Evolutionary conservation across 2,797 vertebrate species (phyloP), one percentile per base, ranked within the genome.

Genomic region (Galaxias olidus): DNA sequence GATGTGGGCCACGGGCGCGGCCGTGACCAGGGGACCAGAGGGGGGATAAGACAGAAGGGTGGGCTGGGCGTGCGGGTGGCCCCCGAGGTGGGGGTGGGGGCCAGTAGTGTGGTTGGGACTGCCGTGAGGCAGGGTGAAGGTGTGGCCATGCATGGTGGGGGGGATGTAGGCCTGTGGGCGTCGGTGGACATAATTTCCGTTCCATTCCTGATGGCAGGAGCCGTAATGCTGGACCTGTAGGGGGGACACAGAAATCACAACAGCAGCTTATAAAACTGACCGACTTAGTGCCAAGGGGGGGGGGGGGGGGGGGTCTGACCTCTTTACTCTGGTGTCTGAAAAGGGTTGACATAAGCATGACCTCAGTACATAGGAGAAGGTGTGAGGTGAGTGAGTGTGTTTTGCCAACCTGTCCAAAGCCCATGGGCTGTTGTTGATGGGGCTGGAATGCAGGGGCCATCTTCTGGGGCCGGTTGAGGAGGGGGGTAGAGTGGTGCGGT

Each of bases 171-270:
- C 92, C 88, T 97, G 96, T 78, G 96, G 95, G 72, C 96, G 93
- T 69, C 96, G 91, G 63, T 90, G 95, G 68, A 91, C 80, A 0
- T 94, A 97, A 90, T 97, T 99, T 67, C 96, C 93, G 9, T 97
- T 98, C 96, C 98, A 98, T 77, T 98, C 96, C 81, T 95, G 95
- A 78, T 87, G 95, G 83, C 92, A 94, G 60, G 95, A 94, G 76
- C 91, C 86, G 55, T 94, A 97, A 90, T 93, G 97, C 78, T 97
- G 98, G 80, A 98, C 93, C 96, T 98, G 88, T 6, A 20, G 48
- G 10, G 10, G 15, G 15, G 14, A 49, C 61, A 51, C 1, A 13
- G 65, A 42, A 47, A 49, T 30, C 30, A 30, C 30, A 30, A 30
- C 30, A 30, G 30, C 30, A 30, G 30, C 30, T 30, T 2, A 30